phyloP scores from a whole-genome alignment of 2,113 vertebrate genomes.

The Corythoichthys haematopterus region DNA sequence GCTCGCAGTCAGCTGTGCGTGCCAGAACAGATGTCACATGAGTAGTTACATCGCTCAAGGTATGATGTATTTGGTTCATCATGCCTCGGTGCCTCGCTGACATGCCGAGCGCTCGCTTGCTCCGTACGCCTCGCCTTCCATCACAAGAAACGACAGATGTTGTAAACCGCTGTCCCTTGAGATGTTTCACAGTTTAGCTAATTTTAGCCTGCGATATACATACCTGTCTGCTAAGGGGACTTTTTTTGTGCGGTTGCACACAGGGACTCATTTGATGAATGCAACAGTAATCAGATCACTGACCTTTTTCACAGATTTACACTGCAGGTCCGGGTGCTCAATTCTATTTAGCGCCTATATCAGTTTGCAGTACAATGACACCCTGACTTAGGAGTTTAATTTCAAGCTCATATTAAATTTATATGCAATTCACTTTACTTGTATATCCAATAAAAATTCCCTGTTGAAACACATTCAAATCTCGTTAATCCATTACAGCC shows the following conservation, averaged over 20 bases:
- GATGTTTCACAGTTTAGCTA: conserved; percentile 38
- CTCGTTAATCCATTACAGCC: too few relatives aligned
- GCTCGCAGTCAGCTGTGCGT: conserved; percentile 24
- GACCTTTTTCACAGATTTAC: not conserved
- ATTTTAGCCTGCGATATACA: conserved; percentile 33
- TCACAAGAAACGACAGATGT: conserved; percentile 48
- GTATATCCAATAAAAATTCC: too few relatives aligned
- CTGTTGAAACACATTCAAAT: too few relatives aligned
- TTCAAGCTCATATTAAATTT: too few relatives aligned
- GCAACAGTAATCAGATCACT: conserved; percentile 3
- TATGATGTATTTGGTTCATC: conserved; percentile 54
- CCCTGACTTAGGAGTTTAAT: too few relatives aligned
- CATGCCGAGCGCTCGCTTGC: conserved; percentile 54
- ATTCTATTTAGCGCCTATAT: too few relatives aligned
- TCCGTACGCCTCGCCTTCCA: conserved; percentile 40
- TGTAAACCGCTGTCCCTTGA: conserved; percentile 44
- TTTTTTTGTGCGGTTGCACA: conserved; percentile 2
- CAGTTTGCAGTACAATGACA: too few relatives aligned
- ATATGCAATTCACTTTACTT: too few relatives aligned
- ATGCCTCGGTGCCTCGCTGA: conserved; percentile 46
- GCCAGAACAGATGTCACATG: conserved; percentile 49
- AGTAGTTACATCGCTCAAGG: conserved; percentile 51
- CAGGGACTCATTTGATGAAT: not conserved
- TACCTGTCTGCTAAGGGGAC: conserved; percentile 18
- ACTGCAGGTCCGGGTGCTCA: not conserved